These are phyloP conservation scores for Microplitis mediator DNA, from an alignment of 1,140 invertebrate genomes.

Conservation along the genomic window DNA sequence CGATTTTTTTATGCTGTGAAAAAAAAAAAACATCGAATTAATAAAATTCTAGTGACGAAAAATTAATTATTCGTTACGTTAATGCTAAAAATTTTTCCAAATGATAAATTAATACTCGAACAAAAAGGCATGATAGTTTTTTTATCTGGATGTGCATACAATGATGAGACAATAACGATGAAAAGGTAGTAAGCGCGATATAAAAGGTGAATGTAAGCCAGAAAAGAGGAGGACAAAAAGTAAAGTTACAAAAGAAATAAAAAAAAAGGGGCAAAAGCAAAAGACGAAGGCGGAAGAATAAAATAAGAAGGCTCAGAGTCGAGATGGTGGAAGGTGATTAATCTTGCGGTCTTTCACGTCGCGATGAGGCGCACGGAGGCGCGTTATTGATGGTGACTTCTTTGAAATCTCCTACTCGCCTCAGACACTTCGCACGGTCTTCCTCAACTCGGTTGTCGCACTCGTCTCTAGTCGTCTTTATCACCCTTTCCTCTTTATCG, in stretches of 20 bases:
- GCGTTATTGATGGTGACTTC: slow-evolving; percentile 64
- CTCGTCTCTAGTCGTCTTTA: background rate
- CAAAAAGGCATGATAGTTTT: background rate
- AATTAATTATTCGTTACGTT: no score
- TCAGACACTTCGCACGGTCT: slow-evolving; percentile 20
- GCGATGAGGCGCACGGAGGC: slow-evolving; percentile 61
- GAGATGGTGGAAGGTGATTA: slow-evolving; percentile 61
- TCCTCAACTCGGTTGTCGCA: background rate
- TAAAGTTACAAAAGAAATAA: no score
- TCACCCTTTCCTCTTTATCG: slow-evolving; percentile 12
- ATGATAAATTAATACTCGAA: no score
- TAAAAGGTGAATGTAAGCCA: slow-evolving; percentile 19
- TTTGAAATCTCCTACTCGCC: slow-evolving; percentile 42
- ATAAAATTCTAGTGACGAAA: no score
- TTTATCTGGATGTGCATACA: background rate
- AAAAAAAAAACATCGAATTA: no score
- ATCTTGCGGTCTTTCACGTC: slow-evolving; percentile 63
- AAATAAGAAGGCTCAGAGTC: slow-evolving; percentile 44
- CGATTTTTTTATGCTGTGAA: no score
- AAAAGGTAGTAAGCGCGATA: background rate
- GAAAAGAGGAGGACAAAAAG: slow-evolving; percentile 27
- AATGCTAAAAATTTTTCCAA: no score
- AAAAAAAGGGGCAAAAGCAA: slow-evolving; percentile 3
- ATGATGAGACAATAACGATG: slow-evolving; percentile 2
- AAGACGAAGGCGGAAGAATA: slow-evolving; percentile 23